Evolutionary conservation across 2,888 invertebrate genomes (phyloP).

Genomic region (Drymonia ruficornis): DNA sequence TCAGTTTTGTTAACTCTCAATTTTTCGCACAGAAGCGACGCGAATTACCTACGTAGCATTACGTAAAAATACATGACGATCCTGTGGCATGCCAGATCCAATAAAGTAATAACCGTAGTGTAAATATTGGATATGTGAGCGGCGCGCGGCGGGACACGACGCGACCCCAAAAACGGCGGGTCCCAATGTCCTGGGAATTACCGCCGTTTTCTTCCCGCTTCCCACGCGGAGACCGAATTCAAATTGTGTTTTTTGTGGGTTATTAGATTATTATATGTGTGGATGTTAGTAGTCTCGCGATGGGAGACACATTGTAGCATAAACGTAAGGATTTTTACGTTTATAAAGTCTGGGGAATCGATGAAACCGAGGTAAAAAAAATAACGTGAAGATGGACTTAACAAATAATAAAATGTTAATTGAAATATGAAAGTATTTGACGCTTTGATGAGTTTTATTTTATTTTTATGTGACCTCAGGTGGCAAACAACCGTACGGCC

Average conservation of each 20-base stretch:
- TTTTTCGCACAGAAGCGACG: not conserved
- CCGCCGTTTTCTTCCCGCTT: conserved; percentile 10
- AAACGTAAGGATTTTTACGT: too few species aligned
- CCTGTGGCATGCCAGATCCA: conserved; percentile 8
- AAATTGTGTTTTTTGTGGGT: conserved; percentile 13
- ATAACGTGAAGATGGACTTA: too few species aligned
- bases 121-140: conserved; percentile 23
- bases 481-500: too few species aligned
- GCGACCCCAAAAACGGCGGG: not conserved
- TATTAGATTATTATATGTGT: not conserved
- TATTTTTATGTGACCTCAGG: too few species aligned
- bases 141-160: not conserved
- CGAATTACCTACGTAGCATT: not conserved
- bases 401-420: too few species aligned
- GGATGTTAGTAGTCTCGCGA: too few species aligned
- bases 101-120: conserved; percentile 15
- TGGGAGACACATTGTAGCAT: too few species aligned
- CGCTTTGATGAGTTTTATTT: too few species aligned
- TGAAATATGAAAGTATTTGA: too few species aligned
- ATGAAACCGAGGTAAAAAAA: too few species aligned
- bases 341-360: too few species aligned
- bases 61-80: not conserved
- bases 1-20: not conserved
- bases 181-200: conserved; percentile 22
- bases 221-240: conserved; percentile 2